phyloP scores from a whole-genome alignment of 2,888 invertebrate species.

The Osmoderma eremita region DNA sequence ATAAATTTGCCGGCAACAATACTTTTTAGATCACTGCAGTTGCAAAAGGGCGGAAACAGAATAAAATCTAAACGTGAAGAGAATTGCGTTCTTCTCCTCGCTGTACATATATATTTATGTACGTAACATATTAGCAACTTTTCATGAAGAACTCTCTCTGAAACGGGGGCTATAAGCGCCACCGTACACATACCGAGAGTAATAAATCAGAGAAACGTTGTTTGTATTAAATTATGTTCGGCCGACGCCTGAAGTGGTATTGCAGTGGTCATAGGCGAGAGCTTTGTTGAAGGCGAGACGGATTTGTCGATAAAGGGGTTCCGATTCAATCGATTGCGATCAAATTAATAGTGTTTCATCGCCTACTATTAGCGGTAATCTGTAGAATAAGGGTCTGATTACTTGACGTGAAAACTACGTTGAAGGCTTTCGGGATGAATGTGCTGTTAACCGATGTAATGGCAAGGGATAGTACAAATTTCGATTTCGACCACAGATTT shows the following conservation, averaged over 20 bases:
- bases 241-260: conserved; percentile 7
- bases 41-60: too few relatives aligned
- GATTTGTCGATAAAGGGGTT: background rate
- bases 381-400: conserved; percentile 19
- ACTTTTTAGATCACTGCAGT: too few relatives aligned
- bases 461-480: too few relatives aligned
- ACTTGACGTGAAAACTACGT: conserved; percentile 13
- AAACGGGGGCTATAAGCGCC: conserved; percentile 1
- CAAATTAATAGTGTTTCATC: conserved; percentile 27
- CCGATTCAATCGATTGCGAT: conserved; percentile 18
- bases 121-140: background rate
- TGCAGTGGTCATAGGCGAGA: background rate
- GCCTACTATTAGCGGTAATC: conserved; percentile 20
- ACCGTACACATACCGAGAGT: background rate
- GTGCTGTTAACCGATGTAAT: too few relatives aligned
- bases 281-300: background rate
- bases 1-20: background rate
- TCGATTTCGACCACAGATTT: too few relatives aligned
- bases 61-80: background rate
- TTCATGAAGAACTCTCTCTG: background rate
- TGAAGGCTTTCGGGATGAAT: too few relatives aligned
- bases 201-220: conserved; percentile 4
- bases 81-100: too few relatives aligned
- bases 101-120: too few relatives aligned
- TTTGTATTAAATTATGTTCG: conserved; percentile 18